Evolutionary conservation across 2,797 vertebrate genomes (phyloP).

Genomic region (Smutsia temminckii): DNA sequence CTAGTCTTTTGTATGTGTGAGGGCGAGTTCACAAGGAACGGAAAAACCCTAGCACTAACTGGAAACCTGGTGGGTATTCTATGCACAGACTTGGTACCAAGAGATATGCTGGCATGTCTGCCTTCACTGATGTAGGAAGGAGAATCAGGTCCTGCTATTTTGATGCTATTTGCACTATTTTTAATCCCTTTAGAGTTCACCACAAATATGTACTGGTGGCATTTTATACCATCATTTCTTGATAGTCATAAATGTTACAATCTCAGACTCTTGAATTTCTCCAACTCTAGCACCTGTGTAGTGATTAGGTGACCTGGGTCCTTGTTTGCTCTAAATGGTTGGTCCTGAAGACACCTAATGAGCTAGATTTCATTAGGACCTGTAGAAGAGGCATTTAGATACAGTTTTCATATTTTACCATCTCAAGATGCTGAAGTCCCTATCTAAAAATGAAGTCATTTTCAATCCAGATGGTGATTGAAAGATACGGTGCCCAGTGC

Average conservation of each 20-base stretch:
- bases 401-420: neutral
- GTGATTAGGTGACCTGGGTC: neutral
- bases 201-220: neutral
- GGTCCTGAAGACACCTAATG: neutral
- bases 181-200: neutral
- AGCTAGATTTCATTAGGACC: neutral
- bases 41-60: neutral
- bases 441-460: neutral
- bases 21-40: neutral
- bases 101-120: neutral
- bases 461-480: accelerated
- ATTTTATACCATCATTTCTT: neutral
- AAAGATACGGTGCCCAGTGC: neutral
- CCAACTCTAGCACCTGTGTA: neutral
- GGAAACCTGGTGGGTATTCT: neutral
- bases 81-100: neutral
- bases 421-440: neutral
- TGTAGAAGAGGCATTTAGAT: neutral
- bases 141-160: neutral
- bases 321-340: neutral
- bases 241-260: neutral
- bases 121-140: neutral
- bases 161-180: neutral
- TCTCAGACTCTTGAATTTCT: neutral
- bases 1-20: neutral